phyloP scores from a whole-genome alignment of 2,888 invertebrate genomes.

The Leptinotarsa tumamoca region DNA sequence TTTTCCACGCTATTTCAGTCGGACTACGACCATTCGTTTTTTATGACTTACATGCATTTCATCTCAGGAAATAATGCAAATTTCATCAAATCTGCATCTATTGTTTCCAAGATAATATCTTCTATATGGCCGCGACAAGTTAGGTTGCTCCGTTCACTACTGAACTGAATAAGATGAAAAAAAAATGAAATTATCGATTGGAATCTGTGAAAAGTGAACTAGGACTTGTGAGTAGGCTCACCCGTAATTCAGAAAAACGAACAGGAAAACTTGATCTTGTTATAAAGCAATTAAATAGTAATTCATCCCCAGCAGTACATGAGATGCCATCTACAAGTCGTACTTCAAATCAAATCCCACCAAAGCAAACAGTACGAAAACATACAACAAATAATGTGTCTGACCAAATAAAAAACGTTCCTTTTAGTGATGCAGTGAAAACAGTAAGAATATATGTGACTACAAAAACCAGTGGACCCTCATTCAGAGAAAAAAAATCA shows the following conservation, averaged over 20 bases:
- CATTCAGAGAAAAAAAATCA: neutral
- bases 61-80: too few relatives aligned
- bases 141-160: conserved; percentile 8
- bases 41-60: too few relatives aligned
- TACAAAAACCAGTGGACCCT: conserved; percentile 3
- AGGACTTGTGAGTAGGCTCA: too few relatives aligned
- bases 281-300: too few relatives aligned
- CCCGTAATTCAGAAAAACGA: too few relatives aligned
- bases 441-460: neutral
- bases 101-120: too few relatives aligned
- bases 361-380: neutral
- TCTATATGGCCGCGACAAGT: conserved; percentile 5
- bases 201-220: too few relatives aligned
- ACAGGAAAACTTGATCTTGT: too few relatives aligned
- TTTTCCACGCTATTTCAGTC: too few relatives aligned
- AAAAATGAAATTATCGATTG: too few relatives aligned
- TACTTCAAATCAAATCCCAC: neutral
- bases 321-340: conserved; percentile 10
- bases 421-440: neutral
- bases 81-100: too few relatives aligned
- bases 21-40: too few relatives aligned
- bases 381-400: neutral
- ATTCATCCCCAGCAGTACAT: neutral
- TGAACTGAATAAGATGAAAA: conserved; percentile 17
- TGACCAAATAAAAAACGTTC: neutral